Evolutionary conservation across 2,113 vertebrate species (phyloP).

Genomic region (Elanus axillaris): DNA sequence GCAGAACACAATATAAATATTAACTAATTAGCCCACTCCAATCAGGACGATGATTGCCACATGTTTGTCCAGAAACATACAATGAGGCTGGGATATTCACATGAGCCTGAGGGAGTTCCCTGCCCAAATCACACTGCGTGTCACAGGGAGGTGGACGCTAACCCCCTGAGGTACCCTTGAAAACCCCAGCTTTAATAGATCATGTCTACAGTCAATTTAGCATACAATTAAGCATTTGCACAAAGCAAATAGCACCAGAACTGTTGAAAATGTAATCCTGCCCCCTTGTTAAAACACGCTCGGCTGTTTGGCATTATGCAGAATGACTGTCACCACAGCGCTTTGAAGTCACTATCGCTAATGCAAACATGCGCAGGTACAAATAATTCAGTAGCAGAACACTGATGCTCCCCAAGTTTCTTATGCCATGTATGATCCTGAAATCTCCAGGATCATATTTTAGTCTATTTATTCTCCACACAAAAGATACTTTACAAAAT

Average conservation of each 20-base stretch:
- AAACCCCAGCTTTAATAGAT: conserved; percentile 23
- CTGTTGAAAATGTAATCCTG: conserved; percentile 37
- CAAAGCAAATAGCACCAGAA: conserved; percentile 45
- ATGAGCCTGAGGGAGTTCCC: background rate
- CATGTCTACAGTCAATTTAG: conserved; percentile 47
- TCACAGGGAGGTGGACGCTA: background rate
- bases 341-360: conserved; percentile 53
- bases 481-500: conserved; percentile 57
- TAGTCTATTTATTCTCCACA: conserved; percentile 51
- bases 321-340: background rate
- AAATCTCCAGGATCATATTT: conserved; percentile 46
- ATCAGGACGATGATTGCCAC: background rate
- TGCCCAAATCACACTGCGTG: background rate
- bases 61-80: background rate
- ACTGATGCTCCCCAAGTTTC: conserved; percentile 35
- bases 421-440: conserved; percentile 30
- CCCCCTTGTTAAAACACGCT: conserved; percentile 33
- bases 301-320: conserved; percentile 28
- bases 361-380: conserved; percentile 48
- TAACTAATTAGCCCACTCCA: background rate
- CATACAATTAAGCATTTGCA: conserved; percentile 54
- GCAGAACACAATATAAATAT: background rate
- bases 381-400: conserved; percentile 50
- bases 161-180: conserved; percentile 20
- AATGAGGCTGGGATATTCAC: background rate